Percentiles rank a stretch among this genome's conserved stretches.
phyloP scores from a whole-genome alignment of 2,113 vertebrate genomes.

The Tyrannus savana region DNA sequence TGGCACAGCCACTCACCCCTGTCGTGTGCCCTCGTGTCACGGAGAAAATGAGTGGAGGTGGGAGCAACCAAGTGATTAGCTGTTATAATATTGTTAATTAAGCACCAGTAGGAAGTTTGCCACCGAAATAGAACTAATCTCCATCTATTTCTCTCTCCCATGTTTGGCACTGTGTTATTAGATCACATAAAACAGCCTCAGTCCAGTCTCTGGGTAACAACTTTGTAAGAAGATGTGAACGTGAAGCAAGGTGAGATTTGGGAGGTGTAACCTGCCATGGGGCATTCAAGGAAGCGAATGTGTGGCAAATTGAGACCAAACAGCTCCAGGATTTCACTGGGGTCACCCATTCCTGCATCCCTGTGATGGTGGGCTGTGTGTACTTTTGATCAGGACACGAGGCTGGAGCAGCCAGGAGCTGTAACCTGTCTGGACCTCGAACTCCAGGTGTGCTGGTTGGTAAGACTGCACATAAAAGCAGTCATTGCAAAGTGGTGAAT shows the following conservation, averaged over 20 bases:
- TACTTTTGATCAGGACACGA: too few relatives aligned
- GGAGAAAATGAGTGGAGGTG: background rate
- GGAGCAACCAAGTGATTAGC: background rate
- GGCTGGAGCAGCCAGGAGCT: background rate
- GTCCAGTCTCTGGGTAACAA: background rate
- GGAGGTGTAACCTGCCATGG: background rate
- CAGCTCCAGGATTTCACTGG: background rate
- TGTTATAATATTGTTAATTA: background rate
- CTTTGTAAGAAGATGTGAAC: background rate
- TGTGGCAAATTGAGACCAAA: background rate
- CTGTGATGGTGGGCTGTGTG: accelerated
- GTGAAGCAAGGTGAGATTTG: background rate
- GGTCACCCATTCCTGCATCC: background rate
- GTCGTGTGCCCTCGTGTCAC: background rate
- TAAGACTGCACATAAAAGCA: background rate
- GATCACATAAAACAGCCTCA: background rate
- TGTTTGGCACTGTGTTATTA: background rate
- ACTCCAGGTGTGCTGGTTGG: background rate
- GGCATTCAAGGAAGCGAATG: background rate
- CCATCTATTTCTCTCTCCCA: background rate
- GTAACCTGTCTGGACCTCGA: background rate
- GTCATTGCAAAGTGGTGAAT: accelerated
- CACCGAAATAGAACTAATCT: background rate
- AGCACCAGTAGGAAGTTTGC: background rate
- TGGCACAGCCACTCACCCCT: background rate